phyloP scores from a whole-genome alignment of 2,113 vertebrate genomes.

The Sebastes schlegelii region DNA sequence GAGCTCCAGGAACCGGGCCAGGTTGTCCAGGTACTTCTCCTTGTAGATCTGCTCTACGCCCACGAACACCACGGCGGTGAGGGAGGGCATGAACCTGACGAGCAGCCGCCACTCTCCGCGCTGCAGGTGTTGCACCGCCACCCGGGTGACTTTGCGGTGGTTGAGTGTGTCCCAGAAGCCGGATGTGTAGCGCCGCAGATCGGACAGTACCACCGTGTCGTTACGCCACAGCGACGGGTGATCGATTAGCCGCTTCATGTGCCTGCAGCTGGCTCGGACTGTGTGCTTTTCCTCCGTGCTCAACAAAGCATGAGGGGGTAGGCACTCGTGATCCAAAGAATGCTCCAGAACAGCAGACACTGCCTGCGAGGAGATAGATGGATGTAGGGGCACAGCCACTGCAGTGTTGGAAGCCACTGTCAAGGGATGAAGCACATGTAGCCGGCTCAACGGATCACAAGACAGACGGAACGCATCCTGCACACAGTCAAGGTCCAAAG shows the following conservation, averaged over 20 bases:
- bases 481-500: no score
- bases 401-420: no score
- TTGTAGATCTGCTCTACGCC: conserved; percentile 67
- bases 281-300: conserved; percentile 65
- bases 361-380: no score
- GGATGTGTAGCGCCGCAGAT: conserved; percentile 74
- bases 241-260: conserved; percentile 56
- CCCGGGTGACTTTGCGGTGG: conserved; percentile 60
- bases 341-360: no score
- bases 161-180: conserved; percentile 72
- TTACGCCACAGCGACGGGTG: conserved; percentile 68
- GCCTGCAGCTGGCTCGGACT: conserved; percentile 53
- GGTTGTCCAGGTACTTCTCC: conserved; percentile 66
- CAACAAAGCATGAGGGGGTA: conserved; percentile 2
- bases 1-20: conserved; percentile 48
- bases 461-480: no score
- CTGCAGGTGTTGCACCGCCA: conserved; percentile 67
- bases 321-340: no score
- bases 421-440: no score
- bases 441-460: no score
- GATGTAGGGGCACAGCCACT: no score
- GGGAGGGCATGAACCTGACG: conserved; percentile 63
- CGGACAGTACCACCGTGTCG: conserved; percentile 60
- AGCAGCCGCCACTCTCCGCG: conserved; percentile 75
- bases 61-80: conserved; percentile 69